Percentiles rank a stretch among this genome's conserved stretches.
Evolutionary conservation across 2,888 invertebrate genomes (phyloP).

Genomic region (Neria commutata): DNA sequence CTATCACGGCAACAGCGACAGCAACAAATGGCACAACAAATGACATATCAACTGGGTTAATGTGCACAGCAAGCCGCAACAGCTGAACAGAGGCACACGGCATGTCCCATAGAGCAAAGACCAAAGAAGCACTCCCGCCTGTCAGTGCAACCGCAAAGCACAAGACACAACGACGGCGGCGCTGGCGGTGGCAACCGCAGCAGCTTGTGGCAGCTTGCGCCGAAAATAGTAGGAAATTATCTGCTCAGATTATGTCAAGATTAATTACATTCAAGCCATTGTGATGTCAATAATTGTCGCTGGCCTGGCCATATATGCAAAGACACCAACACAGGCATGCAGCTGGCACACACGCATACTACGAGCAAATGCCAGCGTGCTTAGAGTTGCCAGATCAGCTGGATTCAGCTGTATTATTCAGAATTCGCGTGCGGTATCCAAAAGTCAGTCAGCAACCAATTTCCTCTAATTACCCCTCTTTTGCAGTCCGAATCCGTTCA

Average conservation of each 20-base stretch:
- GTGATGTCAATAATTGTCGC: slow-evolving; percentile 58
- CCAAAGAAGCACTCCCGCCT: neutral
- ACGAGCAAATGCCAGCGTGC: too few species aligned
- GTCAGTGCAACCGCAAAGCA: neutral
- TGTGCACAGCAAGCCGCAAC: neutral
- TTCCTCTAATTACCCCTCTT: too few species aligned
- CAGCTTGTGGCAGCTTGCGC: slow-evolving; percentile 26
- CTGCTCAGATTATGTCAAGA: slow-evolving; percentile 61
- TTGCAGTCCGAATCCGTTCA: too few species aligned
- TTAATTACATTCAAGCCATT: slow-evolving; percentile 60
- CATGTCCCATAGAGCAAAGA: neutral
- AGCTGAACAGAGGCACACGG: neutral
- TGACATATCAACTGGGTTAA: neutral
- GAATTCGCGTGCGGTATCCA: too few species aligned
- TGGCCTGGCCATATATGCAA: too few species aligned
- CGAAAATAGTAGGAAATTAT: slow-evolving; percentile 51
- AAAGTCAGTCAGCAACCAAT: too few species aligned
- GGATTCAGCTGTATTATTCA: too few species aligned
- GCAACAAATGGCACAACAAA: neutral
- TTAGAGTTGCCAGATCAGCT: too few species aligned
- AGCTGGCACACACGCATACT: too few species aligned
- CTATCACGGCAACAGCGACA: slow-evolving; percentile 1
- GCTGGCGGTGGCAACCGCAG: slow-evolving; percentile 3
- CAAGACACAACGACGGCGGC: slow-evolving; percentile 3
- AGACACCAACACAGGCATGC: too few species aligned